Evolutionary conservation across 2,888 invertebrate species (phyloP), one percentile per base, ranked within the genome.

Genomic region (Conchocele bisecta): DNA sequence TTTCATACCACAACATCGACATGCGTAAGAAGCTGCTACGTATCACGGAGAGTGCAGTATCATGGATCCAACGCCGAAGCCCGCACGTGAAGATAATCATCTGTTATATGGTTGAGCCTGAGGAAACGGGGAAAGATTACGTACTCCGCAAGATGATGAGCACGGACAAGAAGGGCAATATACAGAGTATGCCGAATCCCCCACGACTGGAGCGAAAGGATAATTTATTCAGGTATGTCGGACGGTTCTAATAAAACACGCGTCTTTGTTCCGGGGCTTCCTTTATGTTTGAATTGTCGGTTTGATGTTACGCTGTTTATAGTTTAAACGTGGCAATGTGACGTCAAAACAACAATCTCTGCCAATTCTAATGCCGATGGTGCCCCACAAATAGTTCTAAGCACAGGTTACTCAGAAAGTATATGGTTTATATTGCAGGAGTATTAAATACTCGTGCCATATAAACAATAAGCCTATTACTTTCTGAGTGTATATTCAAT

Each of bases 1-100:
- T 90, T 53, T 88, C 91, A 11, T 91, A 90, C 74, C 90, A 91
- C 68, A 81, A 84, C 39, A 87, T 90, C n/a, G 89, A 90, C 60
- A 84, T 88, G 69, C 81, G 88, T 7, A 86, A 86, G 67, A 90
- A 90, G 72, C 82, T 89, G 24, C 75, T 91, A 69, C 81, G 89
- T 13, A 90, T 90, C 58, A 85, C 88, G 4, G 90, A 91, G 75
- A 88, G 87, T 65, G 91, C 90, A 7, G 84, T 89, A 24, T 86
- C 88, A 0, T 91, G 90, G 91, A 90, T 91, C 50, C 86, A 88
- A 63, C 82, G 89, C 13, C 82, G 89, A 3, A 87, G 88, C 61
- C 85, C 86, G 0, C 83, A 88, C 51, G 88, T 91, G 29, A 68
- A 81, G 20, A 89, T 89, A 64, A 84, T 89, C 39, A 82, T 81